phyloP scores from a whole-genome alignment of 2,888 invertebrate genomes.

The Ditula angustiorana region DNA sequence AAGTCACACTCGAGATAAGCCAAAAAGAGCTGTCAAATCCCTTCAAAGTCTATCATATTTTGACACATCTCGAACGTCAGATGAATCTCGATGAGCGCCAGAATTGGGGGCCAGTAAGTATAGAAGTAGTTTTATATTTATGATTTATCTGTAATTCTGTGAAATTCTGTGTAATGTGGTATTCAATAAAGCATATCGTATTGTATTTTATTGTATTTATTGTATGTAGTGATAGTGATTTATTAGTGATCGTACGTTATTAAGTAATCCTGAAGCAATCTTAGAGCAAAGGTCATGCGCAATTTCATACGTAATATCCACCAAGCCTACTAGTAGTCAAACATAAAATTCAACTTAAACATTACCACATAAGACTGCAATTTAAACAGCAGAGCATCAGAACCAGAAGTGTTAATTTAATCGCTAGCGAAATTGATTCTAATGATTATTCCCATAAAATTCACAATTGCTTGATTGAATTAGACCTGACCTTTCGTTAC shows the following conservation, averaged over 20 bases:
- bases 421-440: slow-evolving; percentile 17
- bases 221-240: slow-evolving; percentile 6
- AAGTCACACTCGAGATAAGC: too few species aligned
- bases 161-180: too few species aligned
- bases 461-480: slow-evolving; percentile 10
- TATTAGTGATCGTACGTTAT: slow-evolving; percentile 20
- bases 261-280: slow-evolving; percentile 26
- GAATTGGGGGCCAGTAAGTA: too few species aligned
- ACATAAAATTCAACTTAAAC: neutral
- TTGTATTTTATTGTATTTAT: neutral
- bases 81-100: too few species aligned
- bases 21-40: too few species aligned
- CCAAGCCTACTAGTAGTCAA: neutral
- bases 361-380: neutral
- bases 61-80: too few species aligned
- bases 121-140: too few species aligned
- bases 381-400: neutral
- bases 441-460: slow-evolving; percentile 3
- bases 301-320: slow-evolving; percentile 22
- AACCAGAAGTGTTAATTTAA: slow-evolving; percentile 11
- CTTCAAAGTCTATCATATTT: too few species aligned
- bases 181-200: too few species aligned
- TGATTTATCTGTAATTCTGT: too few species aligned
- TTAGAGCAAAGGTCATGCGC: slow-evolving; percentile 26
- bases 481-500: slow-evolving; percentile 21